Evolutionary conservation across 2,888 invertebrate species (phyloP), one percentile per base, ranked within the genome.

Genomic region (Tachystola acroxantha): DNA sequence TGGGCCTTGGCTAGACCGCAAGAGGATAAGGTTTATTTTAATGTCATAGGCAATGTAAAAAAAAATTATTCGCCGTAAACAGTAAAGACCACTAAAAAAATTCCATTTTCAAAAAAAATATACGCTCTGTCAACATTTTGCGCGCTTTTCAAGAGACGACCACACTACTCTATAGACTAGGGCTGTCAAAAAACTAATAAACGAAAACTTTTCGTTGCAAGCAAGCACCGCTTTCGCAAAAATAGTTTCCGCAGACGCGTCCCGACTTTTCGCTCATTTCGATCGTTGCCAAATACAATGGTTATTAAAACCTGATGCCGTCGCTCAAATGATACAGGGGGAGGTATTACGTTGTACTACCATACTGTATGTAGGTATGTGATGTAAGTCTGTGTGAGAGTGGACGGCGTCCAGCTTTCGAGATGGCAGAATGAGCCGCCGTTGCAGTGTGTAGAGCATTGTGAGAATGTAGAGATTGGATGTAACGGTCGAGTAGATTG

Each of bases 261-360:
- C 62, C 62, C 60, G 54, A 58, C 62, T 68, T 65, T 63, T 60
- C 63, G 71, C 82, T 84, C 81, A 85, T 85, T 86, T 81, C 81
- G 78, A 86, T 85, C 78, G 80, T 61, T 73, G 66, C 81, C 75
- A 85, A 85, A 85, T 85, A 86, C 85, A 85, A 86, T 85, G 85
- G 84, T 84, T 86, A 86, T 85, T 86, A 85, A 82, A 84, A 81
- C 74, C 64, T 64, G 77, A 68, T 72, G 71, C 65, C 7, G 11
- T 37, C 40, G 57, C 64, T 69, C 64, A 68, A 70, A 71, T 72
- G 69, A 70, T 77, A 66, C 67, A 58, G 61, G 53, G 62, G 65
- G 64, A 61, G 64, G 71, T 59, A 68, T 66, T 30, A 39, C 35
- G 40, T 44, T 24, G 24, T 24, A 24, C 24, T 3, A n/a, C 19